Percentiles rank a stretch among this genome's conserved stretches.
These are phyloP conservation scores for Frankliniella intonsa DNA, from an alignment of 2,888 invertebrate species.

Conservation along the genomic window DNA sequence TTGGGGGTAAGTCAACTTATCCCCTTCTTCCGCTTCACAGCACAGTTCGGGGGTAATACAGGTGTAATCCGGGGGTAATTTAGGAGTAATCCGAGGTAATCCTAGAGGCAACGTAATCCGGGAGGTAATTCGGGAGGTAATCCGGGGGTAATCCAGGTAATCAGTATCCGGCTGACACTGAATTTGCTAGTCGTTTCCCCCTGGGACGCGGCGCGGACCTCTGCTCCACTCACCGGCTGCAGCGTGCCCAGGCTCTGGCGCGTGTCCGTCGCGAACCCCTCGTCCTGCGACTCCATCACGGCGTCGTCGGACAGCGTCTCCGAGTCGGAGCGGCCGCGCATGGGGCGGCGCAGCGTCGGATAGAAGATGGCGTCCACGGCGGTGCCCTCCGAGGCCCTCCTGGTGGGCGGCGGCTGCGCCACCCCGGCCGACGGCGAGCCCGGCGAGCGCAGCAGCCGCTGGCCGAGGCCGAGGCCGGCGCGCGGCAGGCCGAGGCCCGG, in stretches of 20 bases:
- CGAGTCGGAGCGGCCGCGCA: slow-evolving; percentile 63
- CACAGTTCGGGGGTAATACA: too few relatives aligned
- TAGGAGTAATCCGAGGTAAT: too few relatives aligned
- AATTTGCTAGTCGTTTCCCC: too few relatives aligned
- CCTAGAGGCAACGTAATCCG: too few relatives aligned
- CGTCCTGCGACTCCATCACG: slow-evolving; percentile 66
- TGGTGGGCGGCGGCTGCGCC: slow-evolving; percentile 30
- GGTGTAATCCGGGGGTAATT: too few relatives aligned
- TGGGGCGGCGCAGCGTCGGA: slow-evolving; percentile 45
- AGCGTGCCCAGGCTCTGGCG: slow-evolving; percentile 35
- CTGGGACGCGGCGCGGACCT: neutral
- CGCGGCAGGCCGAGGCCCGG: neutral
- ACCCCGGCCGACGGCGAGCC: neutral
- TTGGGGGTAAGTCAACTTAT: too few relatives aligned
- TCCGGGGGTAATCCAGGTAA: too few relatives aligned
- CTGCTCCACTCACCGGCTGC: neutral
- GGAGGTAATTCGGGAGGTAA: too few relatives aligned
- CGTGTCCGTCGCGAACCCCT: slow-evolving; percentile 66
- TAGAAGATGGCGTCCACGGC: slow-evolving; percentile 35
- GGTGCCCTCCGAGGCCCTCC: slow-evolving; percentile 32
- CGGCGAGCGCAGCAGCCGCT: slow-evolving; percentile 8
- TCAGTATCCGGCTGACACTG: too few relatives aligned
- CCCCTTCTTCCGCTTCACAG: too few relatives aligned
- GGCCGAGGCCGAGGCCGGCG: neutral
- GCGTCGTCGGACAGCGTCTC: slow-evolving; percentile 70